These are phyloP conservation scores for Dendroctonus ponderosae DNA, from an alignment of 1,140 invertebrate species.

Conservation along the genomic window DNA sequence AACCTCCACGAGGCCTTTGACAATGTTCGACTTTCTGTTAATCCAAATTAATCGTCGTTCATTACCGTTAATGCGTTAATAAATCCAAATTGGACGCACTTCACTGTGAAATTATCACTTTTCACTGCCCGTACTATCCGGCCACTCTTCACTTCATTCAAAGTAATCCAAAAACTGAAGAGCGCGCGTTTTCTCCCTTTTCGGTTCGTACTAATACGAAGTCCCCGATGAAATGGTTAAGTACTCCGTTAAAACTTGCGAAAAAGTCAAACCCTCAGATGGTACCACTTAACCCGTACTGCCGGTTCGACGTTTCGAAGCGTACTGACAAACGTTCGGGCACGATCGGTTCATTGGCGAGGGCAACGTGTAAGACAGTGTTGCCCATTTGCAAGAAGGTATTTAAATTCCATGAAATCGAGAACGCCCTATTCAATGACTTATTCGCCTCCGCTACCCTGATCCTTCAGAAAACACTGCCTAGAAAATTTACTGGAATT, in stretches of 20 bases:
- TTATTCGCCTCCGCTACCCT: too few relatives aligned
- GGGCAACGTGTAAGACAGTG: constrained; percentile 27
- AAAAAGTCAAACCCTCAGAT: neutral
- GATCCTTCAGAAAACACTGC: too few relatives aligned
- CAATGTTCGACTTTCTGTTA: constrained; percentile 1
- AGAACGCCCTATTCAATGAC: too few relatives aligned
- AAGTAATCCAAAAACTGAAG: constrained; percentile 11
- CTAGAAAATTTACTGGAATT: too few relatives aligned
- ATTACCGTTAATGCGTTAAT: neutral
- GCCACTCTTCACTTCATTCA: constrained; percentile 10
- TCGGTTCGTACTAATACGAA: neutral
- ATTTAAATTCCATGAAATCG: too few relatives aligned
- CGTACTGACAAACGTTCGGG: constrained; percentile 25
- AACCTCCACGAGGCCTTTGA: neutral
- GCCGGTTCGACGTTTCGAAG: constrained; percentile 15
- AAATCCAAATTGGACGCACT: constrained; percentile 12
- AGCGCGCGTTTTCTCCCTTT: neutral
- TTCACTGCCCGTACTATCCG: constrained; percentile 1
- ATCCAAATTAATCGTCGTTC: constrained; percentile 4
- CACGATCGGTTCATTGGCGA: constrained; percentile 28
- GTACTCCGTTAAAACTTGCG: neutral
- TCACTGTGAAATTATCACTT: constrained; percentile 17
- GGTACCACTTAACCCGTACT: neutral
- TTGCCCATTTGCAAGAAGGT: constrained; percentile 1
- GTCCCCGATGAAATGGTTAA: neutral